Conservation (phyloP, 1,140 invertebrate genomes). For the Platyscapa corneri region DNA sequence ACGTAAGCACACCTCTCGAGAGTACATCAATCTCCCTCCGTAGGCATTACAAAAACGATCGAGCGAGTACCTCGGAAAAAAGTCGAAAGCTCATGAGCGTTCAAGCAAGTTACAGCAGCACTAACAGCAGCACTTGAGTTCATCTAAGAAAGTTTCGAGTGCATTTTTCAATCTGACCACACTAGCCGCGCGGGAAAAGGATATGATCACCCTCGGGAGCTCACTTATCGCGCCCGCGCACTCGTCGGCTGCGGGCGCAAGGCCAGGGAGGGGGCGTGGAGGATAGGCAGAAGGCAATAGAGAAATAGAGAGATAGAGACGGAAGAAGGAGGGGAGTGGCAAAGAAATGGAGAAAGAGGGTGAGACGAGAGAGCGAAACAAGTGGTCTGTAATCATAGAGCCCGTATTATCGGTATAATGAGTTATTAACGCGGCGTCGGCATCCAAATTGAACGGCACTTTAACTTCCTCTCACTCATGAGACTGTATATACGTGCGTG, state of each 20-base stretch:
- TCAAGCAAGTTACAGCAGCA: not conserved
- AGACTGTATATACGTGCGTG: not conserved
- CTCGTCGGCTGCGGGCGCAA: not conserved
- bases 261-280: not conserved
- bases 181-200: not conserved
- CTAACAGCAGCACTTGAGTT: not conserved
- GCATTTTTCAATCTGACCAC: conserved; percentile 34
- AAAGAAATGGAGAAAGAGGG: not conserved
- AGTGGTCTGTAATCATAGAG: conserved; percentile 1
- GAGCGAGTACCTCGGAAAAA: not conserved
- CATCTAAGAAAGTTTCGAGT: conserved; percentile 1
- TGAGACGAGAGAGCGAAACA: not conserved
- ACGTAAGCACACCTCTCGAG: conserved; percentile 16
- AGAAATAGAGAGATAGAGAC: not conserved
- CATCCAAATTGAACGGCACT: conserved; percentile 51
- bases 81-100: not conserved
- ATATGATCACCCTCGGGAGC: not conserved
- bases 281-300: not conserved
- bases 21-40: conserved; percentile 35
- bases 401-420: conserved; percentile 48
- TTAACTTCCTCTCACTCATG: conserved; percentile 35
- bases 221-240: conserved; percentile 22
- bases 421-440: conserved; percentile 46
- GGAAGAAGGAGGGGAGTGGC: not conserved
- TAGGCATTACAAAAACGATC: not conserved